These are phyloP conservation scores for Stomorhina lunata DNA, from an alignment of 2,888 invertebrate species.

Conservation along the genomic window DNA sequence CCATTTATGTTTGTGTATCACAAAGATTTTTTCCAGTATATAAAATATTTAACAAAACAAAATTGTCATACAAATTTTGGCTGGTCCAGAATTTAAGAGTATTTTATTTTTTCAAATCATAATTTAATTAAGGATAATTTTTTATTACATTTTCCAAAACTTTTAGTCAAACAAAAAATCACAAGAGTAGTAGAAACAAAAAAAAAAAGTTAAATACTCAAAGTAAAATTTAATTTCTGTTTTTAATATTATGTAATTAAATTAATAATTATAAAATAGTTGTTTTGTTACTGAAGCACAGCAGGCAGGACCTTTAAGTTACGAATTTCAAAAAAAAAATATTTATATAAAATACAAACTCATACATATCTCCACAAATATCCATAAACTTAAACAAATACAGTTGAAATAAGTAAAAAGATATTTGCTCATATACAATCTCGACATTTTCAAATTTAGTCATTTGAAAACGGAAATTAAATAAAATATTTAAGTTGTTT, in stretches of 20 bases:
- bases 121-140: conserved; percentile 25
- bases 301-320: conserved; percentile 76
- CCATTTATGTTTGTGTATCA: conserved; percentile 21
- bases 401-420: neutral
- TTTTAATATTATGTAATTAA: neutral
- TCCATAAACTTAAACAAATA: neutral
- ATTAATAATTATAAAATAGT: conserved; percentile 24
- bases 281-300: conserved; percentile 52
- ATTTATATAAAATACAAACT: neutral
- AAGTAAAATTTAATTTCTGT: neutral
- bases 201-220: conserved; percentile 21
- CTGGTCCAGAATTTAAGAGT: conserved; percentile 74
- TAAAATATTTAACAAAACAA: conserved; percentile 36
- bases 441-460: neutral
- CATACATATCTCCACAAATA: conserved; percentile 32
- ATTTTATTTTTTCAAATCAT: neutral
- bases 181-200: neutral
- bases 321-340: conserved; percentile 32
- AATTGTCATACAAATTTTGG: conserved; percentile 72
- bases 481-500: conserved; percentile 12
- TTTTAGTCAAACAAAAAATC: neutral
- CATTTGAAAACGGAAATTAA: neutral
- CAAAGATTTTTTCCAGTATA: conserved; percentile 57
- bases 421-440: neutral
- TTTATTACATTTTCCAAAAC: neutral